phyloP scores from a whole-genome alignment of 1,140 invertebrate species.

The Bombyx mori region DNA sequence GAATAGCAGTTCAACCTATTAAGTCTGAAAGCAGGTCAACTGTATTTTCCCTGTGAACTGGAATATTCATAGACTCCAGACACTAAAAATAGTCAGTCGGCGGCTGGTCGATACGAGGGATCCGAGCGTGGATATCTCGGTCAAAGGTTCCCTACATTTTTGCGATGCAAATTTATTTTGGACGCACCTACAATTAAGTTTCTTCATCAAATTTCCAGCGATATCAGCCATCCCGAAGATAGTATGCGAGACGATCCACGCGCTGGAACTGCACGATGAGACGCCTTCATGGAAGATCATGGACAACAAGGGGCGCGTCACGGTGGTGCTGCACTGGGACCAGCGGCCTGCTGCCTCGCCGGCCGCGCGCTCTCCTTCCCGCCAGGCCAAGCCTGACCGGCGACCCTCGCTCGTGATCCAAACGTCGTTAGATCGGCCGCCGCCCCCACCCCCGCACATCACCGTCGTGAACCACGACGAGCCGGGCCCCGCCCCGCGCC shows the following conservation, averaged over 20 bases:
- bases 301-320: conserved; percentile 95
- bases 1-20: background rate
- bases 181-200: background rate
- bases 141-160: too few species aligned
- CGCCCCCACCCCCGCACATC: conserved; percentile 81
- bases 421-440: conserved; percentile 81
- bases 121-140: too few species aligned
- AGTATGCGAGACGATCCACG: conserved; percentile 96
- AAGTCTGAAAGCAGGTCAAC: background rate
- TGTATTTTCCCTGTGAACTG: too few species aligned
- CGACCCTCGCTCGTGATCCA: conserved; percentile 82
- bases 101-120: too few species aligned
- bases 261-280: conserved; percentile 93
- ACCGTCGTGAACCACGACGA: conserved; percentile 93
- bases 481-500: conserved; percentile 64
- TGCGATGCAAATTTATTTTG: background rate
- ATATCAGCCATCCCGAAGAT: conserved; percentile 96
- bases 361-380: conserved; percentile 75
- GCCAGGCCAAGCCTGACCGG: conserved; percentile 71
- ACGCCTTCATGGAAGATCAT: conserved; percentile 97
- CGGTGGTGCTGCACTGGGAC: conserved; percentile 94
- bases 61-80: too few species aligned
- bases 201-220: conserved; percentile 72
- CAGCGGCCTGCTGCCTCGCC: conserved; percentile 78
- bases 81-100: too few species aligned